Evolutionary conservation across 35 echinoderm and acorn worm species (phyloP), one percentile per base, ranked within the genome.

Genomic region (Apostichopus japonicus): DNA sequence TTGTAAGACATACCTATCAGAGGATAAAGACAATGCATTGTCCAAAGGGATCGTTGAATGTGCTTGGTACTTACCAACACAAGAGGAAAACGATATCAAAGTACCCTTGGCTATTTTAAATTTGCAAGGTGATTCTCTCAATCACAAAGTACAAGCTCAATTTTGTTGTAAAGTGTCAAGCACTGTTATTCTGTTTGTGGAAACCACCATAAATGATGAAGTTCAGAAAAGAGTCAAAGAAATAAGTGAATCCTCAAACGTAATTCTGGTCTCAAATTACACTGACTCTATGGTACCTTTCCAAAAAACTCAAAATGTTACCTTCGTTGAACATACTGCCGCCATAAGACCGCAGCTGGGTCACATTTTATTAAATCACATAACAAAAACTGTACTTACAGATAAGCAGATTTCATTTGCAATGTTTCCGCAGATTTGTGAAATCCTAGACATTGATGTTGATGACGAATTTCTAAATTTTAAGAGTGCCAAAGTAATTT

Each of bases 41-140:
- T 33, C 27, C 27, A 33, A 33, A 33, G 27, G 27, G 27, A 33
- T 33, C 27, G 27, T 33, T 33, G 27, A 33, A 33, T 33, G 27
- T 33, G 27, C 27, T 33, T 33, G 27, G 27, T 33, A 33, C 27
- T 33, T 33, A 33, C 27, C 27, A 33, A 33, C 27, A 33, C 27
- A 33, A 33, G 27, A 2, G 27, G 27, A 33, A 33, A 15, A 10
- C 10, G 70, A 72, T 22, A 15, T 72, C 13, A 73, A 88, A 24
- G 55, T 88, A 63, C 59, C 86, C 24, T 73, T 24, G 8, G 55
- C 61, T 24, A 52, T 88, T 9, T 53, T 88, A 11, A 88, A 88
- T 21, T 61, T 88, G 6, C 56, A 61, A 44, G 86, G 86, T 8
- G 86, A 88, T 44, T 58, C 55, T 19, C 86, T 15, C 4, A 55